Percentiles rank a stretch among this genome's conserved stretches.
Conservation (phyloP, 2,888 invertebrate species). For the Drosophila prostipennis region DNA sequence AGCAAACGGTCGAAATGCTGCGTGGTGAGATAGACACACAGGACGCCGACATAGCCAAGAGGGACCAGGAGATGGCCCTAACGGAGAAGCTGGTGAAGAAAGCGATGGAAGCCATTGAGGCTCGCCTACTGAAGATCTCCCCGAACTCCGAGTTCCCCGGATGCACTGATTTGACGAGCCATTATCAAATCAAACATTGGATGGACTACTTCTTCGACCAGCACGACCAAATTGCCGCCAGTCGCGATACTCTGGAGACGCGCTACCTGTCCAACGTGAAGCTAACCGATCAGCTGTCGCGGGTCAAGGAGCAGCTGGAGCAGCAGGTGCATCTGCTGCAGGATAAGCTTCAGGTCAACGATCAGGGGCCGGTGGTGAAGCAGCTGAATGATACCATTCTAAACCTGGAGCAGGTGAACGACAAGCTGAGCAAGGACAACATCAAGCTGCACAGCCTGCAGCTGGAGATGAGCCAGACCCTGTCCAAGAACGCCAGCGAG, state of each 20-base stretch:
- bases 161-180: no score
- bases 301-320: neutral
- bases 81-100: no score
- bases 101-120: no score
- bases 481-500: neutral
- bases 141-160: no score
- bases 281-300: neutral
- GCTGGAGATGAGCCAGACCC: neutral
- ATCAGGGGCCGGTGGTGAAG: neutral
- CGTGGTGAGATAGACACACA: no score
- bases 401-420: constrained; percentile 1
- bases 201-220: no score
- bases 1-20: neutral
- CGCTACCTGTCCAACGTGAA: neutral
- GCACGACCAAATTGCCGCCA: no score
- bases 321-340: neutral
- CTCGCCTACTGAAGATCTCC: no score
- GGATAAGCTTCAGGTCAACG: neutral
- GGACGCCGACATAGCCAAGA: no score
- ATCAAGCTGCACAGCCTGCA: neutral
- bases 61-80: no score
- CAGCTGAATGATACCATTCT: constrained; percentile 9
- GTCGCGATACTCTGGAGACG: no score
- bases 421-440: constrained; percentile 6
- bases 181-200: no score